These are phyloP conservation scores for Pseudococcus viburni DNA, from an alignment of 2,888 invertebrate species.

Conservation along the genomic window DNA sequence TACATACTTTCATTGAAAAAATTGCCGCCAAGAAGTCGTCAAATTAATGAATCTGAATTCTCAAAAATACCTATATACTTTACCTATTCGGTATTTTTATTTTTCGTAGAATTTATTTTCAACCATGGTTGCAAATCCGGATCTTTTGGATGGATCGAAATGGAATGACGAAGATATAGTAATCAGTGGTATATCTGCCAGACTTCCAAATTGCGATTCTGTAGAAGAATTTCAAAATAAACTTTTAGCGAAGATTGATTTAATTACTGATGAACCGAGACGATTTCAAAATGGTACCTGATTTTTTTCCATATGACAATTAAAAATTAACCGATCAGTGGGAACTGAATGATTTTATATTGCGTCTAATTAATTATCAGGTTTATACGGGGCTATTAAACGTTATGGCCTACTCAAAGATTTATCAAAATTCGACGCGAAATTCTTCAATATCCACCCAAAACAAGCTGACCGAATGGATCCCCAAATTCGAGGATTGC, in stretches of 20 bases:
- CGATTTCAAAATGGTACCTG: slow-evolving; percentile 61
- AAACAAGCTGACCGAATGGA: slow-evolving; percentile 72
- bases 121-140: slow-evolving; percentile 32
- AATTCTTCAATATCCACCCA: slow-evolving; percentile 71
- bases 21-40: no score
- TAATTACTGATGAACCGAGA: slow-evolving; percentile 63
- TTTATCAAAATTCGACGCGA: slow-evolving; percentile 70
- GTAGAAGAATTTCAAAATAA: slow-evolving; percentile 64
- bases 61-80: neutral
- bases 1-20: no score
- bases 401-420: slow-evolving; percentile 67
- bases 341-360: no score
- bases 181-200: slow-evolving; percentile 62
- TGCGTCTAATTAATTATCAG: neutral
- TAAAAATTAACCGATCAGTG: no score
- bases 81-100: neutral
- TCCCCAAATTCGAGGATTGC: slow-evolving; percentile 73
- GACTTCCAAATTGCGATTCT: slow-evolving; percentile 64
- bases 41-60: neutral
- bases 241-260: slow-evolving; percentile 59
- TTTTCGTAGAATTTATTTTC: neutral
- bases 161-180: slow-evolving; percentile 66
- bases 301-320: neutral
- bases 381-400: slow-evolving; percentile 67
- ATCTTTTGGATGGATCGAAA: slow-evolving; percentile 60